Conservation (phyloP, 1,140 invertebrate species). For the Achroia grisella region DNA sequence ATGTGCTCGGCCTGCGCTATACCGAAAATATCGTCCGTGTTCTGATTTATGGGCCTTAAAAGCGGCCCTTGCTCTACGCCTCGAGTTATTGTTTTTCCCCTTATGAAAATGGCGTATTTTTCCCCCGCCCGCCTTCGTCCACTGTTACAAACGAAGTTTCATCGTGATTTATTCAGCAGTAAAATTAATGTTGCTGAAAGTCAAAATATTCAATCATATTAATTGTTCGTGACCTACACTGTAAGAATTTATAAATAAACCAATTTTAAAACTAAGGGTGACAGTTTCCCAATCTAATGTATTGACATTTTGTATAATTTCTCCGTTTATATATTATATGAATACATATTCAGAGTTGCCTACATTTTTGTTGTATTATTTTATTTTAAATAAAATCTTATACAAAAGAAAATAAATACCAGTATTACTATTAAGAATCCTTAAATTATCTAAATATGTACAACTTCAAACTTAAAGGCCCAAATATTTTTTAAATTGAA, state of each 20-base stretch:
- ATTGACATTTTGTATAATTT: too few species aligned
- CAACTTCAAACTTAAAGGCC: too few species aligned
- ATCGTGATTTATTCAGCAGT: conserved; percentile 45
- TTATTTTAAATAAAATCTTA: too few species aligned
- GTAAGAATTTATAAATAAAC: conserved; percentile 25
- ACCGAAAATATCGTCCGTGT: conserved; percentile 62
- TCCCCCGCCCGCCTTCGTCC: conserved; percentile 27
- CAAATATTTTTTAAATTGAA: too few species aligned
- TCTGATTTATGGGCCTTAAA: conserved; percentile 70
- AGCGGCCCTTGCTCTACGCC: conserved; percentile 52
- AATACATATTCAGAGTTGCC: too few species aligned
- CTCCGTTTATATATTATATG: too few species aligned
- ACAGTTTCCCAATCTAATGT: too few species aligned
- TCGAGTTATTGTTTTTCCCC: conserved; percentile 65
- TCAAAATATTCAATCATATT: conserved; percentile 17
- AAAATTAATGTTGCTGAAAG: conserved; percentile 34
- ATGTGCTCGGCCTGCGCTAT: conserved; percentile 45
- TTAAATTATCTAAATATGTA: too few species aligned
- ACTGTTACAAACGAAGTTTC: conserved; percentile 44
- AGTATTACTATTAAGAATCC: too few species aligned
- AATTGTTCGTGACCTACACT: conserved; percentile 5
- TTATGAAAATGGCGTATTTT: conserved; percentile 65
- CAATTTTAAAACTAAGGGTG: neutral
- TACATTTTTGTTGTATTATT: too few species aligned
- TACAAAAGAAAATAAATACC: too few species aligned